Percentiles rank a stretch among this genome's conserved stretches.
Evolutionary conservation across 2,797 vertebrate species (phyloP).

Genomic region (Gymnopithys bicolor): DNA sequence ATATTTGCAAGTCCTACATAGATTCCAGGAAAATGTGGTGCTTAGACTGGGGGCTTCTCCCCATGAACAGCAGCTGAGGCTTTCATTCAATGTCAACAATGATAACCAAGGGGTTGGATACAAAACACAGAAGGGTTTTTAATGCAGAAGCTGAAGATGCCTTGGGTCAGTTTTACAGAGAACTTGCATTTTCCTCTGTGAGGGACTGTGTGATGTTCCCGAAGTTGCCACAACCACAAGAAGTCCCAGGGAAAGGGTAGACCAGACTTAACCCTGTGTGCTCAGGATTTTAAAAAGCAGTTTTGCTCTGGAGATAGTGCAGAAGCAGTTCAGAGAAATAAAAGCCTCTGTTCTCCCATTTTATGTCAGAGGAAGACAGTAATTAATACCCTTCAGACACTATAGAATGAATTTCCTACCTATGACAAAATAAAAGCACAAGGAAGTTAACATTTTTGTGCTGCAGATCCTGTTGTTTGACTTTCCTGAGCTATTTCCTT

Average conservation of each 20-base stretch:
- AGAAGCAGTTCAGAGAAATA: background rate
- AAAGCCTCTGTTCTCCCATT: background rate
- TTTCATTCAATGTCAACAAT: background rate
- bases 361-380: background rate
- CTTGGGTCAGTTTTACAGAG: background rate
- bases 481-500: slow-evolving; percentile 9
- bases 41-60: background rate
- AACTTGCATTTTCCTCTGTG: background rate
- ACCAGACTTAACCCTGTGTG: background rate
- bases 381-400: background rate
- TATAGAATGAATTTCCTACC: background rate
- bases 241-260: background rate
- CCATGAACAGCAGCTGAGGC: background rate
- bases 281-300: background rate
- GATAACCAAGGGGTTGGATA: background rate
- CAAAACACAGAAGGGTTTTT: background rate
- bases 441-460: background rate
- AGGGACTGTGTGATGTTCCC: background rate
- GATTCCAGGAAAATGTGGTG: slow-evolving; percentile 70
- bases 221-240: background rate
- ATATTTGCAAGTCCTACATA: slow-evolving; percentile 11
- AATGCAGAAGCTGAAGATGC: background rate
- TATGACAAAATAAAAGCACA: background rate
- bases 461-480: background rate
- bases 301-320: background rate